These are phyloP conservation scores for Eulithis testata DNA, from an alignment of 2,888 invertebrate species.

Conservation along the genomic window DNA sequence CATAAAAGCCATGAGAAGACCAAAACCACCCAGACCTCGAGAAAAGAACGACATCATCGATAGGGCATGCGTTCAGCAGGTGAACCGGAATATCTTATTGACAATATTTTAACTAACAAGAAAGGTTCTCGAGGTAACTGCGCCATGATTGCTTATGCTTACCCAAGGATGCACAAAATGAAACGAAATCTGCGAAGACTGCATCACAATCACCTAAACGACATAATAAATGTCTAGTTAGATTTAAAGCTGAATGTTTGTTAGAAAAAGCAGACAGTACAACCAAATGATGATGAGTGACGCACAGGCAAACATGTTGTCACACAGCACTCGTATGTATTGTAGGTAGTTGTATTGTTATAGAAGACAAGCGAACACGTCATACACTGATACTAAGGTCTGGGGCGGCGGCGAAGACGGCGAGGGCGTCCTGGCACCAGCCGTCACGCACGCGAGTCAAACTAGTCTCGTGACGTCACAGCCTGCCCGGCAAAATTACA, in stretches of 20 bases:
- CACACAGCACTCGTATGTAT: slow-evolving; percentile 44
- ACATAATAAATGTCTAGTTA: slow-evolving; percentile 15
- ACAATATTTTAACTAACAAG: no score
- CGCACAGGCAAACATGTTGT: slow-evolving; percentile 25
- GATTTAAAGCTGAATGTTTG: slow-evolving; percentile 30
- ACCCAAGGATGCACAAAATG: no score
- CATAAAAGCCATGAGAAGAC: slow-evolving; percentile 5
- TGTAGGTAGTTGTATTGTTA: slow-evolving; percentile 37
- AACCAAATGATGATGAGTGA: slow-evolving; percentile 40
- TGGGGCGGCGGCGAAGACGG: slow-evolving; percentile 69
- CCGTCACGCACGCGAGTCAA: slow-evolving; percentile 80
- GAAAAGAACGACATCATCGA: no score
- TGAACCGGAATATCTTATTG: no score
- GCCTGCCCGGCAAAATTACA: slow-evolving; percentile 80
- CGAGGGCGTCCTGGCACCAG: slow-evolving; percentile 75
- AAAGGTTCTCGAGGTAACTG: no score
- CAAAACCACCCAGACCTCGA: neutral
- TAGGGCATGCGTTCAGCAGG: no score
- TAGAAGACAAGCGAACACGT: slow-evolving; percentile 72
- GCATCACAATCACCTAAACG: neutral
- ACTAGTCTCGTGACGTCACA: slow-evolving; percentile 83
- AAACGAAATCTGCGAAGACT: no score
- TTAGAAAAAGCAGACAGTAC: slow-evolving; percentile 15
- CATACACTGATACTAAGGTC: slow-evolving; percentile 75
- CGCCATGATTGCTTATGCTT: no score